Conservation (phyloP, 35 echinoderm and acorn worm species). For the Strongylocentrotus purpuratus region DNA sequence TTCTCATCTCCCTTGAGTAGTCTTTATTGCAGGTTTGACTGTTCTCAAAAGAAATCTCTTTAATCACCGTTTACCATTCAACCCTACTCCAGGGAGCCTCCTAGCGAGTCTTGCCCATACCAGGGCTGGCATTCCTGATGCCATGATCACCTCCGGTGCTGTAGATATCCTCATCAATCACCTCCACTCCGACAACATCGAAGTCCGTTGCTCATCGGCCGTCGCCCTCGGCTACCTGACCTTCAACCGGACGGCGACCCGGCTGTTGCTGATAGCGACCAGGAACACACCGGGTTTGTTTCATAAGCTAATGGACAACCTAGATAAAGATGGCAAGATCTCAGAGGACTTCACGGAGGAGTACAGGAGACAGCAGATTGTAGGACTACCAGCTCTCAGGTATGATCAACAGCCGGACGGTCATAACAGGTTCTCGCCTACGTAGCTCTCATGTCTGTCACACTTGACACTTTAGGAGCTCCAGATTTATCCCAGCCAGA, state of each 20-base stretch:
- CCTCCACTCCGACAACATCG: slow-evolving; percentile 75
- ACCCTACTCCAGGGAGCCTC: slow-evolving; percentile 61
- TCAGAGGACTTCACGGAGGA: slow-evolving; percentile 89
- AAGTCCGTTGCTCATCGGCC: slow-evolving; percentile 72
- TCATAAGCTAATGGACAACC: slow-evolving; percentile 81
- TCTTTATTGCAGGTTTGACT: no score
- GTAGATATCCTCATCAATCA: slow-evolving; percentile 85
- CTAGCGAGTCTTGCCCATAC: slow-evolving; percentile 95
- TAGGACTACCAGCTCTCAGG: slow-evolving; percentile 94
- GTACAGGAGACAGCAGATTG: slow-evolving; percentile 72
- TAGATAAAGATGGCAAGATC: slow-evolving; percentile 97
- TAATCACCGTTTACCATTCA: no score
- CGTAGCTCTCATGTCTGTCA: no score
- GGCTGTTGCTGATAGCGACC: slow-evolving; percentile 72
- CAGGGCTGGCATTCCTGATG: slow-evolving; percentile 92
- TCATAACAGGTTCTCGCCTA: no score
- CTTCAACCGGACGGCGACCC: slow-evolving; percentile 82
- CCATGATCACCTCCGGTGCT: slow-evolving; percentile 83
- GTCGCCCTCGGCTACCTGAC: slow-evolving; percentile 93
- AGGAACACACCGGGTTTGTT: slow-evolving; percentile 84
- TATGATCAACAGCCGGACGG: slow-evolving; percentile 12
- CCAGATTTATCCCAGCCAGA: no score
- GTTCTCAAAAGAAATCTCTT: no score
- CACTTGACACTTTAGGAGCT: no score
- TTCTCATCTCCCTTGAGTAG: no score